Evolutionary conservation across 2,113 vertebrate genomes (phyloP).

Genomic region (Falco punctatus): DNA sequence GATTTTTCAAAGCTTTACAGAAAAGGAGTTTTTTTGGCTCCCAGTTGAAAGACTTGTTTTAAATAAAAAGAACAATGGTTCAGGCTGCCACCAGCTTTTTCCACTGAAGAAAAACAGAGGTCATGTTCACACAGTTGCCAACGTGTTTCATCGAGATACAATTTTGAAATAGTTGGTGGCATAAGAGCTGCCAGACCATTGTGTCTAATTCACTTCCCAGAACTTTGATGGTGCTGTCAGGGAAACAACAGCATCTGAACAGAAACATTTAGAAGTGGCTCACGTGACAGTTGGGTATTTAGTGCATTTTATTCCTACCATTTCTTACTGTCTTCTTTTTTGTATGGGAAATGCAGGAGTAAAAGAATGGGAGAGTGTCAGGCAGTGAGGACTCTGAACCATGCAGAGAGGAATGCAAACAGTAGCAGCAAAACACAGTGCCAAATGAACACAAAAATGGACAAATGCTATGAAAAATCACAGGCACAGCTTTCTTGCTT

Average conservation of each 20-base stretch:
- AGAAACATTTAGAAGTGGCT: not conserved
- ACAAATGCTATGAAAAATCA: not conserved
- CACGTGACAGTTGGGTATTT: not conserved
- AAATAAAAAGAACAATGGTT: conserved; percentile 26
- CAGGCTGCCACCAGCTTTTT: not conserved
- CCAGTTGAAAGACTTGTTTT: conserved; percentile 26
- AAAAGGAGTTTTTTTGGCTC: conserved; percentile 24
- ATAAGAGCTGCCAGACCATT: not conserved
- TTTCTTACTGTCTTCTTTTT: not conserved
- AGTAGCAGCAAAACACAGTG: not conserved
- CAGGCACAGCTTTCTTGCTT: not conserved
- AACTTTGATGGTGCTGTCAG: not conserved
- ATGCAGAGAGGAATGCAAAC: not conserved
- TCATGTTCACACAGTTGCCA: not conserved
- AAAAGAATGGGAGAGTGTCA: not conserved
- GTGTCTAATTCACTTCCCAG: not conserved
- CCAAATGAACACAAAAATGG: not conserved
- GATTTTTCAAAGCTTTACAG: conserved; percentile 8
- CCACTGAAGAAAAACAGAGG: not conserved
- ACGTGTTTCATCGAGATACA: not conserved
- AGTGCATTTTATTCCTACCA: not conserved
- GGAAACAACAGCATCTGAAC: not conserved
- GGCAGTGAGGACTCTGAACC: not conserved
- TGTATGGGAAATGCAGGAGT: not conserved
- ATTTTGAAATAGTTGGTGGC: not conserved